Evolutionary conservation across 2,888 invertebrate genomes (phyloP).

Genomic region (Troilus luridus): DNA sequence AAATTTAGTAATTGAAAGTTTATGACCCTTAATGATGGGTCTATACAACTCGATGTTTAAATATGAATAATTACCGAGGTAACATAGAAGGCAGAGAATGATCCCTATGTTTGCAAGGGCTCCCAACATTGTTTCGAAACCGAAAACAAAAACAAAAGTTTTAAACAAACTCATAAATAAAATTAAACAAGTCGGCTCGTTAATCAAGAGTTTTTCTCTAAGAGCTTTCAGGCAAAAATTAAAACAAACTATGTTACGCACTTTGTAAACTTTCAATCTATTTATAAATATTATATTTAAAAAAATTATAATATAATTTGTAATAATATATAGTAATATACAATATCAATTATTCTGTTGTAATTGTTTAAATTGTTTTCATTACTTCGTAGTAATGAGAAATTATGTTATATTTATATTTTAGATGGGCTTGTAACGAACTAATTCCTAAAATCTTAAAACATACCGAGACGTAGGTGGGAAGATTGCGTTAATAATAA

Average conservation of each 20-base stretch:
- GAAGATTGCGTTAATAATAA: no score
- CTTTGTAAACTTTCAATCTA: neutral
- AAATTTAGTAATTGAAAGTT: neutral
- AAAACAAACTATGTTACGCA: neutral
- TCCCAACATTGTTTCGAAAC: neutral
- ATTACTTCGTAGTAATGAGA: no score
- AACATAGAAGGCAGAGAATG: neutral
- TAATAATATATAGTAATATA: no score
- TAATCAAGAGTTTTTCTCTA: neutral
- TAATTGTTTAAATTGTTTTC: no score
- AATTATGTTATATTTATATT: no score
- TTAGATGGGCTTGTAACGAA: no score
- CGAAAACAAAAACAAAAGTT: neutral
- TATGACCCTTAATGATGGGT: neutral
- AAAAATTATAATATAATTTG: no score
- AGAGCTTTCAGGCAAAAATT: neutral
- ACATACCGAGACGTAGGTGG: no score
- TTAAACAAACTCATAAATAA: slow-evolving; percentile 16
- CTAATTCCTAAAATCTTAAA: no score
- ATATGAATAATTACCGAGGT: neutral
- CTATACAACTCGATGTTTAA: neutral
- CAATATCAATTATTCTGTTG: no score
- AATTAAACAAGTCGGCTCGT: neutral
- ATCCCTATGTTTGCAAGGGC: neutral
- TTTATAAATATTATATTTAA: no score